Evolutionary conservation across 2,888 invertebrate genomes (phyloP).

Genomic region (Sarcophaga caerulescens): DNA sequence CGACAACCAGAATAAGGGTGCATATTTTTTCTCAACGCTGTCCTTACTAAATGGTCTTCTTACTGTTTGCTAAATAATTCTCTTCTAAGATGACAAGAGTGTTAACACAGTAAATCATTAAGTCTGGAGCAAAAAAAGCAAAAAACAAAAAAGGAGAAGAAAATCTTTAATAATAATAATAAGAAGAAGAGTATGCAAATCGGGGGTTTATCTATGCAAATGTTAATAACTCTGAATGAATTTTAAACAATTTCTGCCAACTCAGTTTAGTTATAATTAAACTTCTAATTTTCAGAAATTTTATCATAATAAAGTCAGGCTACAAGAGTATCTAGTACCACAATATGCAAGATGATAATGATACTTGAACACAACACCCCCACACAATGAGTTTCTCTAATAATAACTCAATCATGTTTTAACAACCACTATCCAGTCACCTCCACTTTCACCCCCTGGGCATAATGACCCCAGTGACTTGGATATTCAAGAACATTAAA

Average conservation of each 20-base stretch:
- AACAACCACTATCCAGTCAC: not conserved
- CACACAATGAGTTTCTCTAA: conserved; percentile 2
- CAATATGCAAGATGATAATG: too few species aligned
- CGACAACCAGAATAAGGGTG: too few species aligned
- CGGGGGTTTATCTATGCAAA: conserved; percentile 7
- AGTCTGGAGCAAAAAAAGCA: not conserved
- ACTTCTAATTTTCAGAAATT: conserved; percentile 27
- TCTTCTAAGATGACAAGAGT: too few species aligned
- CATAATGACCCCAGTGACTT: not conserved
- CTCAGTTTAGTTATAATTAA: conserved; percentile 40
- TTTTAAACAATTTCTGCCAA: conserved; percentile 34
- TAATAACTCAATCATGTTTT: conserved; percentile 1
- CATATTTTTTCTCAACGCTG: too few species aligned
- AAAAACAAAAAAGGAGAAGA: not conserved
- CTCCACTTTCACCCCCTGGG: not conserved
- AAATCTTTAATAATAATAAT: not conserved
- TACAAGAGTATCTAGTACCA: not conserved
- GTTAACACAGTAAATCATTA: too few species aligned
- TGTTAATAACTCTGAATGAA: conserved; percentile 19
- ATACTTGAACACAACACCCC: not conserved
- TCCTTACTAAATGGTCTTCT: too few species aligned
- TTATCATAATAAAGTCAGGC: not conserved
- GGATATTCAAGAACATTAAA: conserved; percentile 18
- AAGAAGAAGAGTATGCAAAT: conserved; percentile 10
- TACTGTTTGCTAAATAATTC: too few species aligned